phyloP scores from a whole-genome alignment of 2,113 vertebrate species.

The Osmerus mordax region DNA sequence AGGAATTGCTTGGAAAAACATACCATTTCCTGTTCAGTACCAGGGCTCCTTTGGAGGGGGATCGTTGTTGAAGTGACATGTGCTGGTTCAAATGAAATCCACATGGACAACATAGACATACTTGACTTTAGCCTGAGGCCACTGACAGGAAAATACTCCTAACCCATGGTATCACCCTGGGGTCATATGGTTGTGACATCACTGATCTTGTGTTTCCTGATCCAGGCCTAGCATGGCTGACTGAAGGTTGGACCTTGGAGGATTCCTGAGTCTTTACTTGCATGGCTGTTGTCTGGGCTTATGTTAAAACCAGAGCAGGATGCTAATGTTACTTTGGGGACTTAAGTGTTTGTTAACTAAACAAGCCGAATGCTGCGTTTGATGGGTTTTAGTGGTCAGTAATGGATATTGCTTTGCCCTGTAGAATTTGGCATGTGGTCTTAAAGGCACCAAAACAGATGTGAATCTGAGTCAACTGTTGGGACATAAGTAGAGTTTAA shows the following conservation, averaged over 20 bases:
- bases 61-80: slow-evolving; percentile 28
- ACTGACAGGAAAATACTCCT: slow-evolving; percentile 35
- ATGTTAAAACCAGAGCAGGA: slow-evolving; percentile 39
- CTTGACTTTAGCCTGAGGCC: slow-evolving; percentile 52
- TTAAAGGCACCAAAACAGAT: slow-evolving; percentile 36
- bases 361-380: slow-evolving; percentile 33
- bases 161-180: slow-evolving; percentile 47
- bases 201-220: slow-evolving; percentile 48
- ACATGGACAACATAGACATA: slow-evolving; percentile 57
- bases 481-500: slow-evolving; percentile 23
- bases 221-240: slow-evolving; percentile 28
- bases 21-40: slow-evolving; percentile 48
- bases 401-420: slow-evolving; percentile 22
- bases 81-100: slow-evolving; percentile 61
- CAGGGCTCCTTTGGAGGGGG: slow-evolving; percentile 46
- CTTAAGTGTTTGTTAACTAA: slow-evolving; percentile 25
- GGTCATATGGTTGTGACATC: slow-evolving; percentile 59
- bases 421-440: slow-evolving; percentile 28
- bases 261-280: slow-evolving; percentile 8
- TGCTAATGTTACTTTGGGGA: slow-evolving; percentile 46
- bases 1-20: slow-evolving; percentile 58
- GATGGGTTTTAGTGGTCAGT: slow-evolving; percentile 34
- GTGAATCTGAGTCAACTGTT: slow-evolving; percentile 30
- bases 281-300: slow-evolving; percentile 32
- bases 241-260: slow-evolving; percentile 21